Evolutionary conservation across 2,113 vertebrate species (phyloP).

Genomic region (Geothlypis trichas): DNA sequence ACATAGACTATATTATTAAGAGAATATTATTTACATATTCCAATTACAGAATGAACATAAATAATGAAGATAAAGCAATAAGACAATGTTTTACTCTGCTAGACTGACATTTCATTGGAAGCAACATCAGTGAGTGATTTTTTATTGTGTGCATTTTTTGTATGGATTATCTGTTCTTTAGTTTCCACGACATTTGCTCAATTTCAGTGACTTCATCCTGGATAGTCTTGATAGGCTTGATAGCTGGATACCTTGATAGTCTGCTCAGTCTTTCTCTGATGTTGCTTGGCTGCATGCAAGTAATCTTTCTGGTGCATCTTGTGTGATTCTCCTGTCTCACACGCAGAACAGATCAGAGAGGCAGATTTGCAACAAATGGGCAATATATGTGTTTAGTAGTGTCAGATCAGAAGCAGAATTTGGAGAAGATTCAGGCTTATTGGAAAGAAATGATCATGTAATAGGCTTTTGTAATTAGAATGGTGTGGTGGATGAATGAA

Average conservation of each 20-base stretch:
- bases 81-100: neutral
- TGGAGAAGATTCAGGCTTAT: neutral
- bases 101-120: neutral
- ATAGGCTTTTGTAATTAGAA: neutral
- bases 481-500: neutral
- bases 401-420: neutral
- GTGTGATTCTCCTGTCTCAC: neutral
- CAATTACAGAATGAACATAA: neutral
- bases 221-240: neutral
- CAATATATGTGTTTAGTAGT: neutral
- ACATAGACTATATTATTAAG: neutral
- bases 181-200: neutral
- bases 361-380: neutral
- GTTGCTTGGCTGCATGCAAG: neutral
- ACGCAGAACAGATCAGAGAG: rapidly evolving
- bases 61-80: neutral
- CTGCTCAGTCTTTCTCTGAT: neutral
- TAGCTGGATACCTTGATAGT: neutral
- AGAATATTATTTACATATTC: neutral
- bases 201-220: neutral
- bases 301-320: neutral
- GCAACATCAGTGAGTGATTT: rapidly evolving
- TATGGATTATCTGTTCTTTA: neutral
- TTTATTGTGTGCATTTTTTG: neutral
- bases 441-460: neutral